Evolutionary conservation across 92 coral and sea anemone species (phyloP).

Genomic region (Phenganax marumi): DNA sequence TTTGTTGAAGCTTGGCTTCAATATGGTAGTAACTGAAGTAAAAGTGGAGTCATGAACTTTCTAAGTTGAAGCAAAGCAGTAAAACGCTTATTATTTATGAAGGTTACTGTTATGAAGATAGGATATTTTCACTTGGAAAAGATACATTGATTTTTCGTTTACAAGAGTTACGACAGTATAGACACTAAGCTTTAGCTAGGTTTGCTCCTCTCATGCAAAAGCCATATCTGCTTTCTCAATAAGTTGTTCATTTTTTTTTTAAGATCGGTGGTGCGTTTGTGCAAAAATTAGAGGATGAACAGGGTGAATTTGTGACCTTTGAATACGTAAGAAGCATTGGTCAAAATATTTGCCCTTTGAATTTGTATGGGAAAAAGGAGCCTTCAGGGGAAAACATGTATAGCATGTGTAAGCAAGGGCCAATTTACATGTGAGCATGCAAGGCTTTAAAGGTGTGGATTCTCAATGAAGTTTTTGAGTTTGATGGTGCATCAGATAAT

Average conservation of each 20-base stretch:
- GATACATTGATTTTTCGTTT: too few relatives aligned
- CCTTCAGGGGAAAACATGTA: constrained; percentile 12
- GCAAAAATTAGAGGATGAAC: constrained; percentile 10
- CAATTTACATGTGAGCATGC: constrained; percentile 6
- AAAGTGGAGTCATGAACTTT: too few relatives aligned
- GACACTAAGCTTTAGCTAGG: too few relatives aligned
- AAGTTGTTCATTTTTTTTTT: neutral
- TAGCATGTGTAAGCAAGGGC: constrained; percentile 2
- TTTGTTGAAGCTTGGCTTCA: too few relatives aligned
- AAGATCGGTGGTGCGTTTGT: constrained; percentile 15
- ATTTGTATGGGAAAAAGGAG: neutral
- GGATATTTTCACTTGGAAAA: too few relatives aligned
- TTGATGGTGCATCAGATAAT: neutral
- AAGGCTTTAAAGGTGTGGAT: constrained; percentile 3
- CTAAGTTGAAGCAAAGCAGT: too few relatives aligned
- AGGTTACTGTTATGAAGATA: too few relatives aligned
- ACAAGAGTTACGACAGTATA: too few relatives aligned
- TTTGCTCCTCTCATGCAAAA: too few relatives aligned
- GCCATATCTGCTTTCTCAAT: too few relatives aligned
- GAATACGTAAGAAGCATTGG: constrained; percentile 10
- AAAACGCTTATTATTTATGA: too few relatives aligned
- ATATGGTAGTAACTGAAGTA: too few relatives aligned
- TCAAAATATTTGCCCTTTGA: constrained; percentile 10
- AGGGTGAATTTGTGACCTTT: constrained; percentile 10
- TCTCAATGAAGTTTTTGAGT: neutral